Percentiles rank a stretch among this genome's conserved stretches.
phyloP scores from a whole-genome alignment of 2,797 vertebrate genomes.

The Coracias cyanogaster region DNA sequence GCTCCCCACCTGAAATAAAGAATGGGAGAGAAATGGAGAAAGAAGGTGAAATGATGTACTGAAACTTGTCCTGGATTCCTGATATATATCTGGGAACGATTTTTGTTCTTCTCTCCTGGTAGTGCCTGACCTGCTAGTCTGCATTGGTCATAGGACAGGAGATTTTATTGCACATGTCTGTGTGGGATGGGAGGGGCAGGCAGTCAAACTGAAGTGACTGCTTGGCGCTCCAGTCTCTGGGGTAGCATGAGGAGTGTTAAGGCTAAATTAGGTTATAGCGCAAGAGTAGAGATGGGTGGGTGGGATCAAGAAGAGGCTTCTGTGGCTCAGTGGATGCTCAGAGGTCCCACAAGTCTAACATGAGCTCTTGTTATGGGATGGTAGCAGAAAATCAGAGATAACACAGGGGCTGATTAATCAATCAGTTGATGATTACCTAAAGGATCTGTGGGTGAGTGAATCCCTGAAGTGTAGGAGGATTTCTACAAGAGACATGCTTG shows the following conservation, averaged over 20 bases:
- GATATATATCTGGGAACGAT: background rate
- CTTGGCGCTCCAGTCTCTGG: background rate
- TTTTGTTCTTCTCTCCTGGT: background rate
- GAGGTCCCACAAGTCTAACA: background rate
- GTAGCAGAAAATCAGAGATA: background rate
- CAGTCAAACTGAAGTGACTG: background rate
- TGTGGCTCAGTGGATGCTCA: background rate
- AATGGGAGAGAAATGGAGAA: background rate
- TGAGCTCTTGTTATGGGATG: rapidly evolving
- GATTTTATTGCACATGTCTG: background rate
- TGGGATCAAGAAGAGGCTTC: background rate
- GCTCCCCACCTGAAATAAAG: background rate
- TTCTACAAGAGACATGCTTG: background rate
- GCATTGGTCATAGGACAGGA: background rate
- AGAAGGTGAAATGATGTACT: background rate
- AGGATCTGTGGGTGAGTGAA: background rate
- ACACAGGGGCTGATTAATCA: background rate
- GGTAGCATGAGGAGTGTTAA: background rate
- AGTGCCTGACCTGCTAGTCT: background rate
- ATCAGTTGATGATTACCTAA: background rate
- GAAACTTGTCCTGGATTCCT: background rate
- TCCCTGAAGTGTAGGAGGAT: background rate
- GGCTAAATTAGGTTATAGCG: background rate
- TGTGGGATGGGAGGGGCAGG: background rate
- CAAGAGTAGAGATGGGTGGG: background rate